A percentile compares a stretch with the other conserved stretches of the same genome.
phyloP scores from a whole-genome alignment of 2,888 invertebrate species.

The Drosophila percnosoma region DNA sequence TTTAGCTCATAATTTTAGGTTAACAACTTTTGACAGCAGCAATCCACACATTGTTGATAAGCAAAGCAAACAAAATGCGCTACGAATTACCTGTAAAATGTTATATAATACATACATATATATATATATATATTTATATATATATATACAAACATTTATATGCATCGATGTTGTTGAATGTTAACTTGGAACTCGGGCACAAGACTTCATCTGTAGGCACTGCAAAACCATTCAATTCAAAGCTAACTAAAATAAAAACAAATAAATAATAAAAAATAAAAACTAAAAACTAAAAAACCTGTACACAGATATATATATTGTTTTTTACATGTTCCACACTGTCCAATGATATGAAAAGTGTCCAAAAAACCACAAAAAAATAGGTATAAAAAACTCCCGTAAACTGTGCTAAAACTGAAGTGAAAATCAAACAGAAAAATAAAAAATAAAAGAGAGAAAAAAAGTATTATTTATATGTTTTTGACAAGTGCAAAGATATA shows the following conservation, averaged over 20 bases:
- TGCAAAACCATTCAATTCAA: slow-evolving; percentile 11
- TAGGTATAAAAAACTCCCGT: slow-evolving; percentile 60
- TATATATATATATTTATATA: slow-evolving; percentile 1
- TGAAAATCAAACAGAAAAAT: slow-evolving; percentile 40
- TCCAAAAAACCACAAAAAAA: slow-evolving; percentile 27
- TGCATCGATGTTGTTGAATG: slow-evolving; percentile 51
- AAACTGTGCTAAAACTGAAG: slow-evolving; percentile 70
- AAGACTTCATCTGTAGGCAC: slow-evolving; percentile 51
- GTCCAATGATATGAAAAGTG: slow-evolving; percentile 27
- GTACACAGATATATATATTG: slow-evolving; percentile 37
- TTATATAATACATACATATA: slow-evolving; percentile 37
- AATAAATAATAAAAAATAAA: not conserved
- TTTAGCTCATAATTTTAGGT: slow-evolving; percentile 66
- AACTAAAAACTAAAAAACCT: slow-evolving; percentile 1
- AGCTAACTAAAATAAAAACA: not conserved
- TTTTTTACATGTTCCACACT: slow-evolving; percentile 27
- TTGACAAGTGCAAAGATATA: slow-evolving; percentile 84
- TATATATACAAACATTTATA: slow-evolving; percentile 11
- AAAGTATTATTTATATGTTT: slow-evolving; percentile 83
- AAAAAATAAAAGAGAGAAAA: slow-evolving; percentile 27
- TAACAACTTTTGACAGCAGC: slow-evolving; percentile 30
- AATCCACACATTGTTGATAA: slow-evolving; percentile 44
- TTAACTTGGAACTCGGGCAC: slow-evolving; percentile 17
- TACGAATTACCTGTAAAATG: slow-evolving; percentile 81
- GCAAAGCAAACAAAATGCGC: slow-evolving; percentile 68